Evolutionary conservation across 2,888 invertebrate species (phyloP).

Genomic region (Caenorhabditis sinica): DNA sequence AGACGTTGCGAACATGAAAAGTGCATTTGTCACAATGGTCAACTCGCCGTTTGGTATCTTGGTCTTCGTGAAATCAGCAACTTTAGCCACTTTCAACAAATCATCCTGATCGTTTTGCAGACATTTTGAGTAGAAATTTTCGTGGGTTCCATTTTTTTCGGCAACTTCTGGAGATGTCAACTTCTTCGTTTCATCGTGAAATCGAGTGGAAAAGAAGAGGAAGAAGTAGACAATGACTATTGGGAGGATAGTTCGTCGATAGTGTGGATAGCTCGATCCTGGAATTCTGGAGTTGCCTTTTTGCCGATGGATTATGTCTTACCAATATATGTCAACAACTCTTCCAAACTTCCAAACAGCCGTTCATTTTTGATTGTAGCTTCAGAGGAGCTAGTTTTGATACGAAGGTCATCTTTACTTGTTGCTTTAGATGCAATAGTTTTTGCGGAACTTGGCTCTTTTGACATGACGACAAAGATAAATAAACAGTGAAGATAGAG

Average conservation of each 20-base stretch:
- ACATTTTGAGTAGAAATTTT: conserved; percentile 49
- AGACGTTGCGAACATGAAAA: conserved; percentile 42
- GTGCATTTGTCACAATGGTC: conserved; percentile 33
- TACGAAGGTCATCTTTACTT: not conserved
- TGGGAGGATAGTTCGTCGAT: conserved; percentile 32
- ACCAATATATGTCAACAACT: conserved; percentile 57
- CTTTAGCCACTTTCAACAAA: conserved; percentile 20
- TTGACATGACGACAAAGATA: not conserved
- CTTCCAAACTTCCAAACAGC: conserved; percentile 45
- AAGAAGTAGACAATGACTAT: conserved; percentile 37
- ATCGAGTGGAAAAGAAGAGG: conserved; percentile 26
- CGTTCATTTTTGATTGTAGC: conserved; percentile 37
- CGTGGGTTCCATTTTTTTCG: conserved; percentile 13
- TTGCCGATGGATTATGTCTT: not conserved
- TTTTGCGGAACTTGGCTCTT: conserved; percentile 3
- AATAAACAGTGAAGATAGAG: not conserved
- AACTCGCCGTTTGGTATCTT: conserved; percentile 38
- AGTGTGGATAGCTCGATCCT: conserved; percentile 47
- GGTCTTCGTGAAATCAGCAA: conserved; percentile 14
- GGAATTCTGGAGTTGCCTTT: not conserved
- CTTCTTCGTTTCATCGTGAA: not conserved
- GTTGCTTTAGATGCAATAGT: conserved; percentile 15
- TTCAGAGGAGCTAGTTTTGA: conserved; percentile 20
- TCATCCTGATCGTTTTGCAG: conserved; percentile 12
- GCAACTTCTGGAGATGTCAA: not conserved